These are phyloP conservation scores for Drosophila sproati DNA, from an alignment of 1,140 invertebrate genomes.

Conservation along the genomic window DNA sequence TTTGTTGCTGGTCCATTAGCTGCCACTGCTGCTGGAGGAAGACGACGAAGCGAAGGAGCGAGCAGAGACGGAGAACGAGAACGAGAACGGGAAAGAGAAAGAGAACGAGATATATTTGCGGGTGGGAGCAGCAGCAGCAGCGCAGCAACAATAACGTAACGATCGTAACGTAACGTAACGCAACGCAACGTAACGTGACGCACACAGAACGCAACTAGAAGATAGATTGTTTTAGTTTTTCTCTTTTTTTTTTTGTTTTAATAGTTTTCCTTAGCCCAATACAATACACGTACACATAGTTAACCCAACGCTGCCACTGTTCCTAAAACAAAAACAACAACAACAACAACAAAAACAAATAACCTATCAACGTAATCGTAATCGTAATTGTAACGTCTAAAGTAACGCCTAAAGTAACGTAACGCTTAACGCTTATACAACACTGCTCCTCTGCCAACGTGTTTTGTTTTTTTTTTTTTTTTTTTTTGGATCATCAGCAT, in stretches of 20 bases:
- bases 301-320: conserved; percentile 81
- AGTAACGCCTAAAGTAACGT: conserved; percentile 42
- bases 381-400: conserved; percentile 50
- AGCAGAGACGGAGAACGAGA: conserved; percentile 30
- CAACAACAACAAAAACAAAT: conserved; percentile 33
- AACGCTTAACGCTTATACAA: conserved; percentile 36
- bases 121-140: conserved; percentile 35
- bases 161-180: conserved; percentile 38
- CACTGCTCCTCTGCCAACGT: conserved; percentile 72
- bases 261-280: conserved; percentile 66
- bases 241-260: conserved; percentile 18
- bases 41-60: conserved; percentile 42
- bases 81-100: conserved; percentile 27
- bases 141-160: conserved; percentile 42
- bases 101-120: conserved; percentile 26
- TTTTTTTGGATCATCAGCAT: conserved; percentile 54
- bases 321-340: conserved; percentile 69
- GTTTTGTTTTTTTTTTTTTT: conserved; percentile 31
- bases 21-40: conserved; percentile 73
- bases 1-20: conserved; percentile 64
- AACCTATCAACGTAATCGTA: conserved; percentile 58
- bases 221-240: conserved; percentile 20
- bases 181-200: conserved; percentile 49
- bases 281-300: conserved; percentile 44
- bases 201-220: conserved; percentile 31